A percentile compares a stretch with the other conserved stretches of the same genome.
These are phyloP conservation scores for Galaxias olidus DNA, from an alignment of 2,797 vertebrate species.

Conservation along the genomic window DNA sequence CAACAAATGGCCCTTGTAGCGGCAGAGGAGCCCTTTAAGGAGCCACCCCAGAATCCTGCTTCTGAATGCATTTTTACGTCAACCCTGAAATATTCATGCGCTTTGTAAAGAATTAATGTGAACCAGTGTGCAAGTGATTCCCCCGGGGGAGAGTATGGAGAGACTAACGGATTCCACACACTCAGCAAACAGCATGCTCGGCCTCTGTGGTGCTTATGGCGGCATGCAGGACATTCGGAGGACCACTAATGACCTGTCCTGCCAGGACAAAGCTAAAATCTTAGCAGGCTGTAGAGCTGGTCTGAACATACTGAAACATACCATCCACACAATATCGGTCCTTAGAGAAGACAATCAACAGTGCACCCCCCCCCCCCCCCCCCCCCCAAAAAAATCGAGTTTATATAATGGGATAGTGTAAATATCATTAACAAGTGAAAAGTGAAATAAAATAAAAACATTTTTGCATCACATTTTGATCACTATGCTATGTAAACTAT, in stretches of 20 bases:
- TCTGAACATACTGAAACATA: constrained; percentile 1
- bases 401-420: too few species aligned
- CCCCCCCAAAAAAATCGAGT: too few species aligned
- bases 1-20: constrained; percentile 66
- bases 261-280: constrained; percentile 40
- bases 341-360: too few species aligned
- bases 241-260: constrained; percentile 59
- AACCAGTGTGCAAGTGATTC: constrained; percentile 71
- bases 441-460: too few species aligned
- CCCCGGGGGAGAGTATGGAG: constrained; percentile 53
- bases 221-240: constrained; percentile 53
- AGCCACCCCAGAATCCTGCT: constrained; percentile 69
- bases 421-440: too few species aligned
- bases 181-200: constrained; percentile 60
- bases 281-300: constrained; percentile 37
- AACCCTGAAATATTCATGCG: constrained; percentile 75
- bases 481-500: too few species aligned
- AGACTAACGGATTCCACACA: constrained; percentile 61
- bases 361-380: too few species aligned
- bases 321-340: too few species aligned
- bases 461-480: too few species aligned
- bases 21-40: constrained; percentile 61
- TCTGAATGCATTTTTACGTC: constrained; percentile 71
- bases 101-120: constrained; percentile 76
- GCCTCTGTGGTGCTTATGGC: constrained; percentile 62